Conservation (phyloP, 2,797 vertebrate genomes). For the Cirrhinus mrigala region DNA sequence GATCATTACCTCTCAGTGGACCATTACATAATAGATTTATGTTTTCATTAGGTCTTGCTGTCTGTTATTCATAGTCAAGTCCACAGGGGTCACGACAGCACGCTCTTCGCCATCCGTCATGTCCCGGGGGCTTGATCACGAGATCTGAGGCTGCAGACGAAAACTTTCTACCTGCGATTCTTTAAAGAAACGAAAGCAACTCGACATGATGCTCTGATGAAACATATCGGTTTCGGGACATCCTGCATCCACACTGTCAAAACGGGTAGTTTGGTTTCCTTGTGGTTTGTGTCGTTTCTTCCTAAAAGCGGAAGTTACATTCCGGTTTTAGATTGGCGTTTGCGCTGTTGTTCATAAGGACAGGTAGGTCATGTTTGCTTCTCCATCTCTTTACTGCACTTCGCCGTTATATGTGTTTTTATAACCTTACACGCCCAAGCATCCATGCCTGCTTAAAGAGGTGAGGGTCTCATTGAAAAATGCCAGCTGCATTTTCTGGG, state of each 20-base stretch:
- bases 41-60: neutral
- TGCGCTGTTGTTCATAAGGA: neutral
- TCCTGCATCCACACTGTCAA: constrained; percentile 27
- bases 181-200: constrained; percentile 24
- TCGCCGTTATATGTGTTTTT: neutral
- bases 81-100: neutral
- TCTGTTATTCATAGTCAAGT: neutral
- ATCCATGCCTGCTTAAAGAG: neutral
- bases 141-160: constrained; percentile 22
- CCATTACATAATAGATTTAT: neutral
- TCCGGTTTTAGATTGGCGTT: neutral
- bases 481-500: neutral
- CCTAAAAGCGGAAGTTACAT: constrained; percentile 38
- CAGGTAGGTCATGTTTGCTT: constrained; percentile 30
- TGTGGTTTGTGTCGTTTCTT: constrained; percentile 12
- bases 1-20: neutral
- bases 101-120: neutral
- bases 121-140: constrained; percentile 29
- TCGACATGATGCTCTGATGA: constrained; percentile 26
- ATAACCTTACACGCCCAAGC: neutral
- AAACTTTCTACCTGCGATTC: constrained; percentile 28
- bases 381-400: neutral
- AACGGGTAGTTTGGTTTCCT: constrained; percentile 15
- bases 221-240: neutral
- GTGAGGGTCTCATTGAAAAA: neutral